These are phyloP conservation scores for Machaerirhynchus nigripectus DNA, from an alignment of 2,113 vertebrate species.

Conservation along the genomic window DNA sequence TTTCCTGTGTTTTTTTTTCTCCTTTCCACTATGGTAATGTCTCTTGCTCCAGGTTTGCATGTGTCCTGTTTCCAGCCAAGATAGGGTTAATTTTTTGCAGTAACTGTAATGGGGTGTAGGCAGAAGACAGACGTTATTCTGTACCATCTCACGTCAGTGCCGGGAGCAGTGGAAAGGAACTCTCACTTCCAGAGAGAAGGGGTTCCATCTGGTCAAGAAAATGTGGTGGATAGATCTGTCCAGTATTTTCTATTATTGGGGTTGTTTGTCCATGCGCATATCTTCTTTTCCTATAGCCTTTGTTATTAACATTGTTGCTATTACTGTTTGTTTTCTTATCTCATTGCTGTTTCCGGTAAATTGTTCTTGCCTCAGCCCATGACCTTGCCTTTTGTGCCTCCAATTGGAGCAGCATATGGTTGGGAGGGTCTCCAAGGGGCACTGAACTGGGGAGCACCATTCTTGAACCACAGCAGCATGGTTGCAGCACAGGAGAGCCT, in stretches of 20 bases:
- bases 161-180: not conserved
- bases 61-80: not conserved
- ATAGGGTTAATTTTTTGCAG: not conserved
- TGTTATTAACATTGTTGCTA: not conserved
- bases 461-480: not conserved
- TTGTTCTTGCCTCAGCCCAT: not conserved
- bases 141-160: not conserved
- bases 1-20: not conserved
- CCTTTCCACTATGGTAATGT: not conserved
- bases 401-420: not conserved
- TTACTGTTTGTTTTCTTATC: not conserved
- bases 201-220: not conserved
- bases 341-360: not conserved
- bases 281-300: not conserved
- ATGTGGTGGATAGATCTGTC: rapidly evolving
- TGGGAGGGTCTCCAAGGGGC: not conserved
- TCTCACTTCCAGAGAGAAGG: not conserved
- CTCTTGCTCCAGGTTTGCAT: not conserved
- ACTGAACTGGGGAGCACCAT: not conserved
- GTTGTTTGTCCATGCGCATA: not conserved
- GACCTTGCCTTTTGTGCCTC: not conserved
- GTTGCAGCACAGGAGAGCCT: not conserved
- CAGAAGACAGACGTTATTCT: not conserved
- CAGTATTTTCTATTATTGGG: not conserved
- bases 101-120: too few species aligned